Conservation (phyloP, 2,888 invertebrate species). For the Dryococelus australis region DNA sequence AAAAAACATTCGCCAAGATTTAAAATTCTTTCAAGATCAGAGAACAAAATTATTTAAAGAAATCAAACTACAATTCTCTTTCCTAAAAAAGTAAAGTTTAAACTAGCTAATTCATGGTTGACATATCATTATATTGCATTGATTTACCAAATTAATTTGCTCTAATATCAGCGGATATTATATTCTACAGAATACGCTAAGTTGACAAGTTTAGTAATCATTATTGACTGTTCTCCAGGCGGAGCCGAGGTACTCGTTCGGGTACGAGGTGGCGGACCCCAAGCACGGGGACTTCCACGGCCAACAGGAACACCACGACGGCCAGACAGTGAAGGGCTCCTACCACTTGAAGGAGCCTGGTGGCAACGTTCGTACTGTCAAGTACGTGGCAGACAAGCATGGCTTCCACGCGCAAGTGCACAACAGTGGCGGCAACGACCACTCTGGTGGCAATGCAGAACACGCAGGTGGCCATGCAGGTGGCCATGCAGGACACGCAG, state of each 20-base stretch:
- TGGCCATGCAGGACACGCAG: slow-evolving; percentile 19
- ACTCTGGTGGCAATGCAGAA: slow-evolving; percentile 41
- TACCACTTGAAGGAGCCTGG: slow-evolving; percentile 57
- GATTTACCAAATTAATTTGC: no score
- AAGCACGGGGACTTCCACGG: slow-evolving; percentile 58
- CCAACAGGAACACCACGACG: slow-evolving; percentile 58
- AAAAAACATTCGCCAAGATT: no score
- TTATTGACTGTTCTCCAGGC: slow-evolving; percentile 49
- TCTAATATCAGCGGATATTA: no score
- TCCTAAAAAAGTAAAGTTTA: no score
- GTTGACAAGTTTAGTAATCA: no score
- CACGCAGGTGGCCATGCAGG: slow-evolving; percentile 42
- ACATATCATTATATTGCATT: no score
- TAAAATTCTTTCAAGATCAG: no score
- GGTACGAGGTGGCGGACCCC: slow-evolving; percentile 55
- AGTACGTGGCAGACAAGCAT: slow-evolving; percentile 70
- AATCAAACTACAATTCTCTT: no score
- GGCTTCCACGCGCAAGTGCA: slow-evolving; percentile 77
- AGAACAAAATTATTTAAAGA: no score
- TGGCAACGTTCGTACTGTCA: slow-evolving; percentile 60
- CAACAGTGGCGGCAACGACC: no score
- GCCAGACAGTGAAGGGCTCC: slow-evolving; percentile 54
- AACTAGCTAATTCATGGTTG: no score
- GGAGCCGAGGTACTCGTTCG: slow-evolving; percentile 56
- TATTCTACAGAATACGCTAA: no score